Base-by-base conservation (phyloP, 2,113 vertebrate species). In the Chamaea fasciata region DNA sequence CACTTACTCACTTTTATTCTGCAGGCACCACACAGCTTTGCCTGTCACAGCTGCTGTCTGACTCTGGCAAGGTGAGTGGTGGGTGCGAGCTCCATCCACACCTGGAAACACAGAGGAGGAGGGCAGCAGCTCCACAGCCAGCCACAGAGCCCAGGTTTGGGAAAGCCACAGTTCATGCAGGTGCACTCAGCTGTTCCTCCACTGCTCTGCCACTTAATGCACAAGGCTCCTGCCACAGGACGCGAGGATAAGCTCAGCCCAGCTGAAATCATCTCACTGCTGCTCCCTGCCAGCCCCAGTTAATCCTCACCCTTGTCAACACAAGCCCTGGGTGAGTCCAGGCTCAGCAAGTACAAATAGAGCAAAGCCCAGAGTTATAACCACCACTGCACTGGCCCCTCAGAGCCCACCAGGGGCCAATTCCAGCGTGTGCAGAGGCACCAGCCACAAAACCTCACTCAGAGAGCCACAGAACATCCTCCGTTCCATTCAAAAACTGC, bases 1-100 rank as follows among this genome's bases (percentile, higher is more conserved):
- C 92, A 89, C 79, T 86, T 90, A 94, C 59, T 95, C 94, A 92
- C 67, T 78, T 91, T 0, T 39, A 4, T 21, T 83, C 93, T 80
- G 69, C 59, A 80, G 49, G 42, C 57, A 53, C 37, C 47, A 80
- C 50, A 57, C 17, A 80, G 79, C 64, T 80, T 20, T 33, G 79
- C 80, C 78, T 80, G 82, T 22, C 19, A 55, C 79, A 56, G 0
- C 37, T 18, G 28, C 7, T 3, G n/a, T n/a, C 59, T 65, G 74
- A 24, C n/a, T 44, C 13, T 22, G 79, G 79, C 63, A 13, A 4
- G 47, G 24, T 2, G 2, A 21, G 35, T 0, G 16, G 52, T 13
- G 59, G 86, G 6, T 5, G 3, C 2, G 35, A 49, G 47, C 74
- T 33, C 15, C 87, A 70, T 16, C 82, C 53, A 47, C n/a, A 22